Evolutionary conservation across 1,140 invertebrate genomes (phyloP), one percentile per base, ranked within the genome.

Genomic region (Teleopsis dalmanni): DNA sequence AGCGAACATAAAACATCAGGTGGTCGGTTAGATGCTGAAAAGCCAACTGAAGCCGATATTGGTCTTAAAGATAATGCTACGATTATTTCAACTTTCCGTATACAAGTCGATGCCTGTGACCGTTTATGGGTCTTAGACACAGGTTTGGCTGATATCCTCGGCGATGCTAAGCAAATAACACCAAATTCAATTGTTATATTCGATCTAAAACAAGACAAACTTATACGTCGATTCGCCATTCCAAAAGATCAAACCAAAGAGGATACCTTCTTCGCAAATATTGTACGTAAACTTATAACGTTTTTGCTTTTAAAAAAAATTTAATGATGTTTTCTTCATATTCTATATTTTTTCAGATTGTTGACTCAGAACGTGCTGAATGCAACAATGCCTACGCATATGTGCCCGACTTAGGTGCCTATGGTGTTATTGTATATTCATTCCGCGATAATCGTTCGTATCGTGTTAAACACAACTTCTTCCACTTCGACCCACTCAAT

Each of bases 401-500:
- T 54, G 65, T 87, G 6, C 81, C 86, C 1, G 86, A 90, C 62
- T 65, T 88, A 3, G 80, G 80, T 5, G 82, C 72, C 10, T 85
- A 85, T 56, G 83, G 82, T 11, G 60, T 90, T 1, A 78, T 88
- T 1, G 85, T 88, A 2, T 90, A 88, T 60, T 83, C 80, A 31
- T 75, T 81, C 53, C 78, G 80, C 33, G 75, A 82, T 13, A 79
- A 88, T 54, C 78, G 83, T 47, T 86, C 85, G 0, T 88, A 84
- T 80, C 75, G 85, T 21, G 76, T 88, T 3, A 72, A 80, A 48
- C 85, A 90, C 58, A 84, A 88, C 61, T 90, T 80, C 70, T 88
- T 90, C 77, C 76, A 85, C 67, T 86, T 88, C 44, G 85, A 90
- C 62, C 85, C 86, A 0, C 62, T 88, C 9, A 73, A 82, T 50